Base-by-base conservation (phyloP, 1,140 invertebrate genomes). In the Idris sp. region DNA sequence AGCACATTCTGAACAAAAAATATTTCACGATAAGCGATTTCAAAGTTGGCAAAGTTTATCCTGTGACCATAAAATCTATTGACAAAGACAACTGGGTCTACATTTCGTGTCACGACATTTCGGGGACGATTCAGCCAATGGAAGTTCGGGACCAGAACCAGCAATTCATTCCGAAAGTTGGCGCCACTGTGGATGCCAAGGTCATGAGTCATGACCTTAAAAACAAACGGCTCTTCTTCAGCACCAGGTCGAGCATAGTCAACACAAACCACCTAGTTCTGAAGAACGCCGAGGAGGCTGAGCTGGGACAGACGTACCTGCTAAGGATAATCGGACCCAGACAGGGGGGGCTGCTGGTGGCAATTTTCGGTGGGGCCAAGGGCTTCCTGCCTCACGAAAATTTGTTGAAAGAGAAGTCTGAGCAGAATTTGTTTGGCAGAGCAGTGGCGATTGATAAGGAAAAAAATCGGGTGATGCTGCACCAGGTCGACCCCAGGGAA, bases 281-380 rank as follows among this genome's bases (percentile, higher is more conserved):
- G 0, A 80, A 54, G 1, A 80, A 83, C 4, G 81, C 88, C 30
- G 56, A 87, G 7, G 75, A 90, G 9, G 90, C 89, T 0, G 79
- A 87, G n/a, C 41, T 88, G 1, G 89, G 88, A 14, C 74, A 83
- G 1, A 76, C 83, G 4, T 91, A 91, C 76, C 86, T 89, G 1
- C 92, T 91, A 1, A 88, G 90, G 2, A 84, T 93, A 2, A 79
- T 88, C 0, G 81, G 87, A 41, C 84, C 87, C 26, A 83, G 83
- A 3, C 19, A 78, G 1, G 80, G 80, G 26, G 91, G 89, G 40
- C 48, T 91, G 0, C 33, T 91, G 1, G 88, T 93, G 0, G 84
- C 85, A 38, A 93, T 92, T 82, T 92, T 91, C 76, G 88, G 87
- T 33, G 86, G 90, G 43, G 79, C 91, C 1, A 89, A 85, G 49